phyloP scores from a whole-genome alignment of 2,797 vertebrate species.

The Anguilla anguilla region DNA sequence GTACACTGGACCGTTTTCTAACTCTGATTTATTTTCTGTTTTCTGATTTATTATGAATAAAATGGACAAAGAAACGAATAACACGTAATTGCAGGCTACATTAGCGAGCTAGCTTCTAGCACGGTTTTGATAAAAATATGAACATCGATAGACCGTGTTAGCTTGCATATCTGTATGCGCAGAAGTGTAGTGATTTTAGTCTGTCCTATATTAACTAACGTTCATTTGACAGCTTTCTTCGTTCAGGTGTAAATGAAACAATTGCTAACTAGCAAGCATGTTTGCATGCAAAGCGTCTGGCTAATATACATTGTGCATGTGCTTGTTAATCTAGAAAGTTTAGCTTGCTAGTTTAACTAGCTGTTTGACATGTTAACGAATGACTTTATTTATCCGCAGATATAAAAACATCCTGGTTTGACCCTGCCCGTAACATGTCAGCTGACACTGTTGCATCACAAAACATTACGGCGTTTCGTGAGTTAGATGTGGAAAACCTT shows the following conservation, averaged over 20 bases:
- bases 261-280: neutral
- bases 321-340: neutral
- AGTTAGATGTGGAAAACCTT: slow-evolving; percentile 71
- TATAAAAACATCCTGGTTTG: neutral
- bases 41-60: neutral
- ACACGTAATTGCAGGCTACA: neutral
- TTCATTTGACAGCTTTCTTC: neutral
- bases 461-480: slow-evolving; percentile 56
- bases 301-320: neutral
- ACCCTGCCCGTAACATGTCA: slow-evolving; percentile 51
- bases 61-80: neutral
- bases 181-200: neutral
- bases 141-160: neutral
- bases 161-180: neutral
- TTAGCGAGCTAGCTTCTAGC: neutral
- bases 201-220: neutral
- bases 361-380: neutral
- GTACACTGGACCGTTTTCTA: neutral
- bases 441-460: slow-evolving; percentile 22
- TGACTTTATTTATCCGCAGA: slow-evolving; percentile 14
- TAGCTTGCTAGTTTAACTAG: neutral
- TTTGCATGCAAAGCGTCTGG: neutral
- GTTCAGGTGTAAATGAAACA: neutral
- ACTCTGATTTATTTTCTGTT: neutral
- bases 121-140: neutral